These are phyloP conservation scores for Megalurothrips usitatus DNA, from an alignment of 2,888 invertebrate genomes.

Conservation along the genomic window DNA sequence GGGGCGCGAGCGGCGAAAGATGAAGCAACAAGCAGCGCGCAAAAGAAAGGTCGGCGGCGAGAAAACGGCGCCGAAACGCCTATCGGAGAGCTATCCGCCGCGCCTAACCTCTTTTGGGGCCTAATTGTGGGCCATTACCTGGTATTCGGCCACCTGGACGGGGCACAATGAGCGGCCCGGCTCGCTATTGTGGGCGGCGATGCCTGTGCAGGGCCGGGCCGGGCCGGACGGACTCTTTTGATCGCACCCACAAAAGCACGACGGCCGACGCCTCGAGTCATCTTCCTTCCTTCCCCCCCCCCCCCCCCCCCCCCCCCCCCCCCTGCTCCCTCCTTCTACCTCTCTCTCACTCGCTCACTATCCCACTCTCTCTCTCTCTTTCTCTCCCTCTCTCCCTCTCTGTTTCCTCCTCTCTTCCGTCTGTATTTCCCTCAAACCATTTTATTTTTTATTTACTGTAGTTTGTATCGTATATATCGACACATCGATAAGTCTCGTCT, in stretches of 20 bases:
- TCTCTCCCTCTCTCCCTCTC: background rate
- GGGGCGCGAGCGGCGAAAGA: background rate
- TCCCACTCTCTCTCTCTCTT: background rate
- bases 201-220: background rate
- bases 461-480: no score
- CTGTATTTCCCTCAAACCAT: no score
- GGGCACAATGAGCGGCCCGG: background rate
- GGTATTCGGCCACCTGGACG: constrained; percentile 15
- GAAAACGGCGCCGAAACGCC: no score
- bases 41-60: no score
- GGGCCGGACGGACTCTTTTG: background rate
- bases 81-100: background rate
- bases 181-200: background rate
- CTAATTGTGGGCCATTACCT: constrained; percentile 20
- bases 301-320: background rate
- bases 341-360: background rate
- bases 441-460: background rate
- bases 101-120: constrained; percentile 2
- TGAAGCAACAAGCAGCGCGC: background rate
- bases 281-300: background rate
- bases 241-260: background rate
- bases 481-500: no score
- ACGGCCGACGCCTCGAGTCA: background rate
- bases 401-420: background rate
- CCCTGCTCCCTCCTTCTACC: background rate